A percentile compares a stretch with the other conserved stretches of the same genome.
Conservation (phyloP, 2,888 invertebrate genomes). For the Synanthedon formicaeformis region DNA sequence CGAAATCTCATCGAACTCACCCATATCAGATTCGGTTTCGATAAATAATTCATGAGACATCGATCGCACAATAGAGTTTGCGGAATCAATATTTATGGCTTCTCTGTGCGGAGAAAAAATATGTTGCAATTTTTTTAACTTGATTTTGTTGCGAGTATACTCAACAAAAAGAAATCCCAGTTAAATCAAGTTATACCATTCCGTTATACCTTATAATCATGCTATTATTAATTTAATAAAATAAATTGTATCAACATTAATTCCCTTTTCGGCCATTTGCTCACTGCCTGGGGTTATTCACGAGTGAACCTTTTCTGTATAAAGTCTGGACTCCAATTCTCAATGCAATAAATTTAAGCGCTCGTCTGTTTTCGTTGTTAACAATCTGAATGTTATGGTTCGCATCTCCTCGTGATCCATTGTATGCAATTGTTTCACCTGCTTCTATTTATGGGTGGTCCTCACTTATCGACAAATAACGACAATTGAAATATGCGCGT, state of each 20-base stretch:
- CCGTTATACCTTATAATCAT: too few species aligned
- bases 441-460: conserved; percentile 16
- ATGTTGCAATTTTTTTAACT: conserved; percentile 12
- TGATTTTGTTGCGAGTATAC: too few species aligned
- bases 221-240: too few species aligned
- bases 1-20: conserved; percentile 52
- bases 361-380: conserved; percentile 12
- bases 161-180: too few species aligned
- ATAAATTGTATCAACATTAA: too few species aligned
- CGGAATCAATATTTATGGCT: conserved; percentile 43
- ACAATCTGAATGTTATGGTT: conserved; percentile 12
- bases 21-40: conserved; percentile 44
- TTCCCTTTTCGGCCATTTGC: background rate
- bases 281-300: background rate
- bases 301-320: background rate
- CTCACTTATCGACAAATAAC: conserved; percentile 1
- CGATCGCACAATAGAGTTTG: conserved; percentile 47
- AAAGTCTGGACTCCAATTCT: background rate
- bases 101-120: conserved; percentile 25
- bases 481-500: background rate
- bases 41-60: conserved; percentile 56
- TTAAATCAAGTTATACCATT: too few species aligned
- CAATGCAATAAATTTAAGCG: conserved; percentile 12
- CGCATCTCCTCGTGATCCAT: conserved; percentile 12
- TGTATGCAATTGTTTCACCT: conserved; percentile 15